Evolutionary conservation across 1,140 invertebrate genomes (phyloP).

Genomic region (Drosophila prosaltans): DNA sequence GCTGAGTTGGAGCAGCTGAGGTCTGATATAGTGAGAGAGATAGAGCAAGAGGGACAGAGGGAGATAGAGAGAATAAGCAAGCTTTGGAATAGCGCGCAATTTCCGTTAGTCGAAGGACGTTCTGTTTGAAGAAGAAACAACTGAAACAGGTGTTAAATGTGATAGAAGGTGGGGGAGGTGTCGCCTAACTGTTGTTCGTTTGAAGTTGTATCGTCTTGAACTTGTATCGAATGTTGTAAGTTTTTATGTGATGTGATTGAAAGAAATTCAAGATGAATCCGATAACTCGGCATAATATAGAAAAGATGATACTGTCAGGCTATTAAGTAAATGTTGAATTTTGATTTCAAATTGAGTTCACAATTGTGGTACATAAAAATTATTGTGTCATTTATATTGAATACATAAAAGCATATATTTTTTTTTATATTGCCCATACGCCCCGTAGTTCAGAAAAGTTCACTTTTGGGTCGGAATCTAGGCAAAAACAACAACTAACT

Average conservation of each 20-base stretch:
- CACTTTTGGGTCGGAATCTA: slow-evolving; percentile 18
- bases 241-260: background rate
- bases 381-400: background rate
- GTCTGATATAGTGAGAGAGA: background rate
- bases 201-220: slow-evolving; percentile 11
- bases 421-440: slow-evolving; percentile 2
- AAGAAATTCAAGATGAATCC: slow-evolving; percentile 1
- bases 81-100: slow-evolving; percentile 7
- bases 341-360: no score
- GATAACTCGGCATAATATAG: no score
- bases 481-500: slow-evolving; percentile 14
- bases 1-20: slow-evolving; percentile 3
- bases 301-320: no score
- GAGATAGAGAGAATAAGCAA: slow-evolving; percentile 14
- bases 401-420: background rate
- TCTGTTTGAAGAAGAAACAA: background rate
- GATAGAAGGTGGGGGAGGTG: background rate
- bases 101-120: slow-evolving; percentile 2
- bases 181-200: slow-evolving; percentile 1
- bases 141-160: background rate
- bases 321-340: background rate
- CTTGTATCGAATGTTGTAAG: slow-evolving; percentile 8
- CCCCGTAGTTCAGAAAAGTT: slow-evolving; percentile 26
- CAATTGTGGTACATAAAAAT: background rate
- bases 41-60: background rate